These are phyloP conservation scores for Sepioteuthis lessoniana DNA, from an alignment of 2,888 invertebrate species.

Conservation along the genomic window DNA sequence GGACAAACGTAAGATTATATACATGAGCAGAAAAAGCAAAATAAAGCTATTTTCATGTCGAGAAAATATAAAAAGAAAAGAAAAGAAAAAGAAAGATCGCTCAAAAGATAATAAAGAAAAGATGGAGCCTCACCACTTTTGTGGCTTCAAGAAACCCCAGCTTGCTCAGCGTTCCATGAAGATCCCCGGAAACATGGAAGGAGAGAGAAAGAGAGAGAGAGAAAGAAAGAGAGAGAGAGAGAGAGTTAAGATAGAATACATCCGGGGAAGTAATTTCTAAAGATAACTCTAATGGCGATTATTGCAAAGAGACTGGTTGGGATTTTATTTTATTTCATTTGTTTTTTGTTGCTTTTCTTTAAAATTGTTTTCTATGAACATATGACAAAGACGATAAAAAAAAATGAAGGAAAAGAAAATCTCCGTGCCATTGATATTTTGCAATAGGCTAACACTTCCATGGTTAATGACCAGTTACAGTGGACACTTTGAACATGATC, in stretches of 20 bases:
- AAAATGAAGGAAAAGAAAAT: neutral
- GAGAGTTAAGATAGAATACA: neutral
- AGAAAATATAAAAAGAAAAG: neutral
- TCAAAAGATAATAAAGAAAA: neutral
- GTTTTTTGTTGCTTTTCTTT: neutral
- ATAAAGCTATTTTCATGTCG: neutral
- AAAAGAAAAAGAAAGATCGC: neutral
- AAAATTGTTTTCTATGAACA: neutral
- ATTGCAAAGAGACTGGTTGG: slow-evolving; percentile 4
- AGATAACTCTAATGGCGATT: neutral
- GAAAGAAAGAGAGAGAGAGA: no score
- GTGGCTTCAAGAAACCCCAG: neutral
- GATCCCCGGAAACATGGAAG: slow-evolving; percentile 2
- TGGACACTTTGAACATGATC: neutral
- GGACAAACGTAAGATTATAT: neutral
- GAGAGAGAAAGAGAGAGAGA: neutral
- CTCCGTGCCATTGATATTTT: neutral
- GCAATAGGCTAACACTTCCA: neutral
- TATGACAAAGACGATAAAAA: slow-evolving; percentile 2
- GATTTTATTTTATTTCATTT: neutral
- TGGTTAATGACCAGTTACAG: neutral
- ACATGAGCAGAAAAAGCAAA: neutral
- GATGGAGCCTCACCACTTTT: neutral
- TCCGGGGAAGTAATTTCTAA: neutral
- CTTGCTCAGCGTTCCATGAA: neutral